Conservation (phyloP, 2,113 vertebrate genomes). For the Salvator merianae region DNA sequence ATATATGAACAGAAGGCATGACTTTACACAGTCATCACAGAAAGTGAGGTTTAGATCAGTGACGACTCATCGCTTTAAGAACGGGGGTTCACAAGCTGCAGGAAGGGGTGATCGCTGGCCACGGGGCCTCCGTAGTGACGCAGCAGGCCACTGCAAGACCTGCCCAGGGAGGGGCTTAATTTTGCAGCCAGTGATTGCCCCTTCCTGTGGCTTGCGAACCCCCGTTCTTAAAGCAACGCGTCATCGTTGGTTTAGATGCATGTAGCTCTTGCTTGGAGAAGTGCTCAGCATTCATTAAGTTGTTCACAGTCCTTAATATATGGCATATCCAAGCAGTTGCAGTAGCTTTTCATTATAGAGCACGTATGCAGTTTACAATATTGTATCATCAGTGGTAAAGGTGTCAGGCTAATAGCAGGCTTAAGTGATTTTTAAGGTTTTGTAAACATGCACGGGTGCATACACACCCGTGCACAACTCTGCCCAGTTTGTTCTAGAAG, state of each 20-base stretch:
- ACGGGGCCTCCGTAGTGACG: too few species aligned
- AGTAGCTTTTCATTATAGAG: not conserved
- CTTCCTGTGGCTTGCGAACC: too few species aligned
- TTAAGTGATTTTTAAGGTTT: not conserved
- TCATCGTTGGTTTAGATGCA: too few species aligned
- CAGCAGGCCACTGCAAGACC: too few species aligned
- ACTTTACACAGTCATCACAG: not conserved
- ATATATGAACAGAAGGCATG: not conserved
- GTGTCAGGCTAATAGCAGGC: not conserved
- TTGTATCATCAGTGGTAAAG: constrained; percentile 37
- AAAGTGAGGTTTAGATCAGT: not conserved
- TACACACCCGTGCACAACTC: too few species aligned
- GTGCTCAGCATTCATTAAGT: not conserved
- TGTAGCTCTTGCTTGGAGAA: not conserved
- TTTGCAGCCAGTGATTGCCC: too few species aligned
- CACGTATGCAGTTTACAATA: not conserved
- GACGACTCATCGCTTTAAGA: too few species aligned
- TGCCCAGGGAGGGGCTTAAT: too few species aligned
- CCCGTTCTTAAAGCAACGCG: too few species aligned
- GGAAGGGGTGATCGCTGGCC: too few species aligned
- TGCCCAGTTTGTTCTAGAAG: not conserved
- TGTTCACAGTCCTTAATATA: not conserved
- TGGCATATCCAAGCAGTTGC: constrained; percentile 30
- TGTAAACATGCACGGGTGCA: not conserved
- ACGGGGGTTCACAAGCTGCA: too few species aligned